These are phyloP conservation scores for Haliaeetus vocifer DNA, from an alignment of 2,797 vertebrate genomes.

Conservation along the genomic window DNA sequence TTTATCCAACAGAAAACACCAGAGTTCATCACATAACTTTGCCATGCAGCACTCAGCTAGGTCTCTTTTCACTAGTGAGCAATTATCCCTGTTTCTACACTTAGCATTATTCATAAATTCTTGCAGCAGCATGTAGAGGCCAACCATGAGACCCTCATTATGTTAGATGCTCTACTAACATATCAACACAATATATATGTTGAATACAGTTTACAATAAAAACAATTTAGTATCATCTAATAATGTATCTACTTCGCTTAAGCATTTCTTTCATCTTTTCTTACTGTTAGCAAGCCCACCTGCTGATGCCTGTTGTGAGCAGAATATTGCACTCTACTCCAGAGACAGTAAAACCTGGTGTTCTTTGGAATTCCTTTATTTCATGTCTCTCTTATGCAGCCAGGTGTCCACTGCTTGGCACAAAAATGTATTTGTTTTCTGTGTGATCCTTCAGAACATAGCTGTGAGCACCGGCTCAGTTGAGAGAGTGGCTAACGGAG, in stretches of 20 bases:
- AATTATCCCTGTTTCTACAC: neutral
- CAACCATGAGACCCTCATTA: neutral
- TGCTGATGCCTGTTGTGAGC: neutral
- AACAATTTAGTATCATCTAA: neutral
- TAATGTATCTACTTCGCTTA: neutral
- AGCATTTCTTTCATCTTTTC: neutral
- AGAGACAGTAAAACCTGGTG: neutral
- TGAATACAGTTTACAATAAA: neutral
- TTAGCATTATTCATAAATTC: neutral
- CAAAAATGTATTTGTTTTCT: conserved; percentile 7
- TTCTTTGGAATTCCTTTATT: neutral
- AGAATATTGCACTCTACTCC: neutral
- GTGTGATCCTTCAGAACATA: conserved; percentile 70
- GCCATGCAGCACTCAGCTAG: neutral
- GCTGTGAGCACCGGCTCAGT: conserved; percentile 68
- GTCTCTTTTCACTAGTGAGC: neutral
- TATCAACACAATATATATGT: neutral
- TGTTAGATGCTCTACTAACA: neutral
- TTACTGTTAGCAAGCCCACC: neutral
- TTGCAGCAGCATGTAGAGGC: neutral
- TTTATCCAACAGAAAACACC: neutral
- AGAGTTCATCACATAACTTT: neutral
- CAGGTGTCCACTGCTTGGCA: neutral
- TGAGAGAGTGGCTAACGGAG: conserved; percentile 79
- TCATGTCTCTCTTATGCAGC: neutral